Conservation (phyloP, 2,888 invertebrate species). For the Netelia fuscicornis region DNA sequence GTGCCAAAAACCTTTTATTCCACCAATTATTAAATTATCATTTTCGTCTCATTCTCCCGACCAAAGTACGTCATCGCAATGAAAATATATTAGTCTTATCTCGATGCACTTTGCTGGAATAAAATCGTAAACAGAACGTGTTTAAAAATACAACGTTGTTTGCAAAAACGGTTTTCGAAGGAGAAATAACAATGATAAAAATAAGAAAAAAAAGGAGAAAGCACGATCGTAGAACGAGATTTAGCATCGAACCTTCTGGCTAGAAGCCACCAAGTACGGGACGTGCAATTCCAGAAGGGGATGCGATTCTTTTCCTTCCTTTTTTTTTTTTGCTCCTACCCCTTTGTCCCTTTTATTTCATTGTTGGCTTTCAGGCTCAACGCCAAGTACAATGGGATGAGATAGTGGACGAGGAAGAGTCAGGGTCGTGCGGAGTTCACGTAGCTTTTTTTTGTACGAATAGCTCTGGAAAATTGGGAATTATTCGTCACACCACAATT, state of each 20-base stretch:
- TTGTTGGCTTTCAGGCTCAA: conserved; percentile 39
- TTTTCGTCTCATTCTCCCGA: no score
- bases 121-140: not conserved
- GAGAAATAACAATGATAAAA: not conserved
- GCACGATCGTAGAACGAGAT: conserved; percentile 17
- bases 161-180: not conserved
- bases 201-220: not conserved
- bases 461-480: no score
- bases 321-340: not conserved
- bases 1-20: no score
- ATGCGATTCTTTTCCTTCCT: not conserved
- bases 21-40: no score
- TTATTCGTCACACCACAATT: no score
- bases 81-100: not conserved
- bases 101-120: not conserved
- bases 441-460: not conserved
- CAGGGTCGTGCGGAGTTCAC: conserved; percentile 22
- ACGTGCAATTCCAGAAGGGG: not conserved
- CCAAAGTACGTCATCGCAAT: not conserved
- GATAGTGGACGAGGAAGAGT: not conserved
- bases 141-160: not conserved
- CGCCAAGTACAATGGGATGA: conserved; percentile 41
- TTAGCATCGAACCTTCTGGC: conserved; percentile 39
- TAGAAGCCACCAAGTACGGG: conserved; percentile 26
- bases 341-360: conserved; percentile 48